Evolutionary conservation across 2,888 invertebrate genomes (phyloP).

Genomic region (Blomia tropicalis): DNA sequence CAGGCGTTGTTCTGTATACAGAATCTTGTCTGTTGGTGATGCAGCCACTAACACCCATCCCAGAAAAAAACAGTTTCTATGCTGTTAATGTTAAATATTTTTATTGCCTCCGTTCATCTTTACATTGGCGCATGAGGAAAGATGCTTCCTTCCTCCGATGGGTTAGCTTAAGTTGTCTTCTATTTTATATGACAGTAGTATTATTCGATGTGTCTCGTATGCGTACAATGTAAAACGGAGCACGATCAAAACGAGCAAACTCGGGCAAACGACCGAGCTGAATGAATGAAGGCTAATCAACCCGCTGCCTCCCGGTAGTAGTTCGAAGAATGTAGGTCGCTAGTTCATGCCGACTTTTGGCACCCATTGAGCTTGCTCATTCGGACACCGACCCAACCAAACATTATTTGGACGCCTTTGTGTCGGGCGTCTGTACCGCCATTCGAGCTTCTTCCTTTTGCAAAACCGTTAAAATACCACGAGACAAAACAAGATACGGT

Average conservation of each 20-base stretch:
- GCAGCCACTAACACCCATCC: neutral
- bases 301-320: slow-evolving; percentile 16
- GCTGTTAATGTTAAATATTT: no score
- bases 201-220: neutral
- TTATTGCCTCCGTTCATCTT: no score
- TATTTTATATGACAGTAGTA: neutral
- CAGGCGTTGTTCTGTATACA: neutral
- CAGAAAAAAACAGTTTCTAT: no score
- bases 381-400: neutral
- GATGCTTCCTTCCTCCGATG: neutral
- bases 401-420: no score
- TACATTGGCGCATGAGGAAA: slow-evolving; percentile 11
- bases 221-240: no score
- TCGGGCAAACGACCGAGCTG: slow-evolving; percentile 13
- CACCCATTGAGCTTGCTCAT: slow-evolving; percentile 2
- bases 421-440: no score
- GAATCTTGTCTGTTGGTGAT: neutral
- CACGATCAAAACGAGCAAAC: slow-evolving; percentile 2
- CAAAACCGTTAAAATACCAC: no score
- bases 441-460: no score
- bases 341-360: slow-evolving; percentile 11
- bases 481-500: no score
- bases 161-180: no score
- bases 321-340: slow-evolving; percentile 10
- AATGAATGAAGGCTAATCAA: slow-evolving; percentile 9